phyloP scores from a whole-genome alignment of 1,140 invertebrate species.

The Macrosteles quadrilineatus region DNA sequence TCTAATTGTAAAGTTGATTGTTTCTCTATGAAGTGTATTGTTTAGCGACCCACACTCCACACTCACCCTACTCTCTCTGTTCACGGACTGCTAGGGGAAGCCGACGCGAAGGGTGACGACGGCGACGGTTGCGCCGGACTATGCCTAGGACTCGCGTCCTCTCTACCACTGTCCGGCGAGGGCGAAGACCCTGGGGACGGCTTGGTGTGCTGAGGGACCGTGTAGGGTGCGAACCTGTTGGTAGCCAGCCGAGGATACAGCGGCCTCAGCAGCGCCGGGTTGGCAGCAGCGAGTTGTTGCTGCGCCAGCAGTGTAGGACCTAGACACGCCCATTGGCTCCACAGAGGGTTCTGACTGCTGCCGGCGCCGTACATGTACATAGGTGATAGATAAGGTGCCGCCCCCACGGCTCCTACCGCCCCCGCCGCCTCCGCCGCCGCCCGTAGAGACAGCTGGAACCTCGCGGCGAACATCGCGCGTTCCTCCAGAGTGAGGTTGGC shows the following conservation, averaged over 20 bases:
- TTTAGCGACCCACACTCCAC: no score
- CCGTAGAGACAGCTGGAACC: constrained; percentile 44
- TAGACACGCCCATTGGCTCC: constrained; percentile 30
- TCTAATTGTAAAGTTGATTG: no score
- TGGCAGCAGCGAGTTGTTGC: constrained; percentile 28
- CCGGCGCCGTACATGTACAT: constrained; percentile 35
- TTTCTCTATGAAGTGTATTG: no score
- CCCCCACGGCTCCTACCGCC: constrained; percentile 48
- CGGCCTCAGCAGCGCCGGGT: constrained; percentile 32
- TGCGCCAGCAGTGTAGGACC: constrained; percentile 19
- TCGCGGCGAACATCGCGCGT: constrained; percentile 61
- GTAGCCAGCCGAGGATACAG: constrained; percentile 32
- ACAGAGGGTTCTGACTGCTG: constrained; percentile 19
- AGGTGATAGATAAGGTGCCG: constrained; percentile 33
- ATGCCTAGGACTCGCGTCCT: constrained; percentile 23
- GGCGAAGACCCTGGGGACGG: constrained; percentile 35
- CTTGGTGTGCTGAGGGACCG: constrained; percentile 26
- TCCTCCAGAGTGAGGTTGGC: constrained; percentile 63
- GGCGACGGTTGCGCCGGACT: constrained; percentile 1
- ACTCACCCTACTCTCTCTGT: no score
- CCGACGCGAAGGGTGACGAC: background rate
- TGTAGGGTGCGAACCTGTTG: constrained; percentile 34
- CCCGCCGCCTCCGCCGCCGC: constrained; percentile 45
- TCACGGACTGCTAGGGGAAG: constrained; percentile 5
- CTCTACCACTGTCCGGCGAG: constrained; percentile 33